Conservation (phyloP, 2,113 vertebrate species). For the Crotalus viridis region DNA sequence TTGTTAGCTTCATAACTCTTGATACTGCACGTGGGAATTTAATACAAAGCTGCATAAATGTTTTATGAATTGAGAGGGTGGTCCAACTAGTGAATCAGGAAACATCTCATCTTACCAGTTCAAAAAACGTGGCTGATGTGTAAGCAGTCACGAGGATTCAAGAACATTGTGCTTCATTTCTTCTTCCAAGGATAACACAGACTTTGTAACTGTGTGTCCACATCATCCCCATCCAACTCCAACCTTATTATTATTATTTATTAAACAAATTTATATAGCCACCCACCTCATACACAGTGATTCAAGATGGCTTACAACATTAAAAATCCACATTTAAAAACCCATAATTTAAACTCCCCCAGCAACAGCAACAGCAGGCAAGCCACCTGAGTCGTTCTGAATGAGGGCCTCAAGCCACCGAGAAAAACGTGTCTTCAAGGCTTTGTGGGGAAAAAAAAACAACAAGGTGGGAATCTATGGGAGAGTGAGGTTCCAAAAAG, state of each 20-base stretch:
- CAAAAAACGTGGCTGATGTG: not conserved
- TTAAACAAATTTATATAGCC: not conserved
- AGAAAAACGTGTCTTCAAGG: not conserved
- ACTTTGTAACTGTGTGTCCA: not conserved
- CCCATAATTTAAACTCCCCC: not conserved
- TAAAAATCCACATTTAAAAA: not conserved
- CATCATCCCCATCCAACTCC: not conserved
- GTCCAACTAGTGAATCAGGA: no score
- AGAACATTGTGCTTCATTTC: not conserved
- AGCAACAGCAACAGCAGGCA: not conserved
- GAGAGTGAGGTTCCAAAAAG: not conserved
- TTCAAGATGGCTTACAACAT: not conserved
- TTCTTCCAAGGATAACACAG: not conserved
- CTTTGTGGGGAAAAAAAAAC: not conserved
- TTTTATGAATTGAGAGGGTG: not conserved
- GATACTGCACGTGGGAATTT: not conserved
- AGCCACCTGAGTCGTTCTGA: not conserved
- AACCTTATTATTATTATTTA: not conserved
- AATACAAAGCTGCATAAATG: not conserved
- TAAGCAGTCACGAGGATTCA: not conserved
- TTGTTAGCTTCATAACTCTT: not conserved
- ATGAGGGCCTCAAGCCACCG: not conserved
- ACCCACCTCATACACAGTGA: not conserved
- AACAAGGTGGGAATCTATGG: not conserved
- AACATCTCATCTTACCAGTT: not conserved